These are phyloP conservation scores for Paratilapia polleni DNA, from an alignment of 2,113 vertebrate species.

Conservation along the genomic window DNA sequence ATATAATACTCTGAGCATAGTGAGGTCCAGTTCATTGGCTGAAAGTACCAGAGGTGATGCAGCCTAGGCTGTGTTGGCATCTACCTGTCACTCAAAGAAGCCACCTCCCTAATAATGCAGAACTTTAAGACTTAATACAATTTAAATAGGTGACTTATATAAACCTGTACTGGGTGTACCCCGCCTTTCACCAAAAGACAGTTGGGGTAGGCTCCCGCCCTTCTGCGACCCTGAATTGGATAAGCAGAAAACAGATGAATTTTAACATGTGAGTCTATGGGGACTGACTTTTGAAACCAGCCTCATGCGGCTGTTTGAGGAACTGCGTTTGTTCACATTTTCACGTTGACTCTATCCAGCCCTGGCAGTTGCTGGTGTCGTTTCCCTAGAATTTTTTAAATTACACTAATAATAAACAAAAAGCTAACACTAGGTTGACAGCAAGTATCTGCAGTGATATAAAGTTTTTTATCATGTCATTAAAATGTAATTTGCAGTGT, in stretches of 20 bases:
- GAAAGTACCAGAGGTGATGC: not conserved
- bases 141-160: not conserved
- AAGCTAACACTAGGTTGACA: too few species aligned
- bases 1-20: not conserved
- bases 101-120: not conserved
- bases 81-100: not conserved
- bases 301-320: not conserved
- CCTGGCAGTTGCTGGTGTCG: not conserved
- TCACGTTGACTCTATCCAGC: not conserved
- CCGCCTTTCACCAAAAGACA: not conserved
- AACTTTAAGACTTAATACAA: not conserved
- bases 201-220: fast-evolving
- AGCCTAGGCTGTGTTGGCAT: not conserved
- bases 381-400: too few species aligned
- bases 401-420: too few species aligned
- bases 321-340: not conserved
- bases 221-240: not conserved
- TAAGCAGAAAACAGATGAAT: not conserved
- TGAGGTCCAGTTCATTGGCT: not conserved
- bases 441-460: not conserved
- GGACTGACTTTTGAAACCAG: not conserved
- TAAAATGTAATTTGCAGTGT: not conserved
- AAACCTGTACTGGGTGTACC: not conserved
- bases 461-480: too few species aligned
- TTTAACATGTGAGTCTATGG: not conserved